These are phyloP conservation scores for Drosophila fulvimacula DNA, from an alignment of 2,888 invertebrate species.

Conservation along the genomic window DNA sequence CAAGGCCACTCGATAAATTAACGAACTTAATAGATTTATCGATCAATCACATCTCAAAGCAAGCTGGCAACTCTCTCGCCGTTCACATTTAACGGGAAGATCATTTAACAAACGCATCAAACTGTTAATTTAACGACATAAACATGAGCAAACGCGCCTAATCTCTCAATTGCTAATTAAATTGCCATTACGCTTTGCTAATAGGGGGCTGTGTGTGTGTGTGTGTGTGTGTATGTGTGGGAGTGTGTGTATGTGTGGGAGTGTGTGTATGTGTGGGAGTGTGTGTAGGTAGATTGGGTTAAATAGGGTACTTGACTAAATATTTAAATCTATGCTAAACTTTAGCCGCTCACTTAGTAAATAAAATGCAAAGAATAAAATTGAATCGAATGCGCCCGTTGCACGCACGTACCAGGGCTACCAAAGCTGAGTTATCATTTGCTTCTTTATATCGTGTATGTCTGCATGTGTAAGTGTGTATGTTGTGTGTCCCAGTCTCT, in stretches of 20 bases:
- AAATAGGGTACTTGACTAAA: conserved; percentile 58
- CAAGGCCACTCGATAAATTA: conserved; percentile 4
- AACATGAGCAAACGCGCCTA: conserved; percentile 27
- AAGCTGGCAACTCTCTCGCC: conserved; percentile 15
- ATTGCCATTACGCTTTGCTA: neutral
- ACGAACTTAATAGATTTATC: conserved; percentile 6
- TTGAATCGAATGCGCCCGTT: conserved; percentile 48
- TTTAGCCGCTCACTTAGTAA: conserved; percentile 68
- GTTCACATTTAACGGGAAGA: conserved; percentile 15
- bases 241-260: neutral
- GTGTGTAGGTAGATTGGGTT: conserved; percentile 13
- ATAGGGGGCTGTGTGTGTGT: neutral
- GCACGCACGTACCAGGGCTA: conserved; percentile 32
- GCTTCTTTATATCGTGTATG: conserved; percentile 12
- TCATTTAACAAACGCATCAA: conserved; percentile 9
- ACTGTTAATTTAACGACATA: conserved; percentile 20
- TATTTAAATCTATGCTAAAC: conserved; percentile 63
- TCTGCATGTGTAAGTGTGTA: conserved; percentile 8
- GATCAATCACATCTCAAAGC: conserved; percentile 13
- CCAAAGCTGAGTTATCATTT: conserved; percentile 35
- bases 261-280: too few relatives aligned
- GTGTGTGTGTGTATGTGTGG: neutral
- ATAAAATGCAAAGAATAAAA: conserved; percentile 74
- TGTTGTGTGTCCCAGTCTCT: conserved; percentile 18
- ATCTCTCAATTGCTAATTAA: conserved; percentile 2